phyloP scores from a whole-genome alignment of 1,140 invertebrate species.

The Drosophila sp. region DNA sequence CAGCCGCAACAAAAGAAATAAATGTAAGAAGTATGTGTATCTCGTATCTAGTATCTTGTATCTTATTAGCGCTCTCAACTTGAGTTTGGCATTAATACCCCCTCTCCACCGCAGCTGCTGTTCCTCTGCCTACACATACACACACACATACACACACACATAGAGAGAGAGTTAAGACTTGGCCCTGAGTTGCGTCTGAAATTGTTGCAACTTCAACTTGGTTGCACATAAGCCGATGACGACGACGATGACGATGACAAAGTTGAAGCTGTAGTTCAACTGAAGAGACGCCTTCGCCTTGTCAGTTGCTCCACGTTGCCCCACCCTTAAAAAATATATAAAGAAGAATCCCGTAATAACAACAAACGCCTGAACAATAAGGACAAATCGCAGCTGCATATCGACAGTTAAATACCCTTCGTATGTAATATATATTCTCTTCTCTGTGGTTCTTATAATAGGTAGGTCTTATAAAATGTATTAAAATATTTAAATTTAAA shows the following conservation, averaged over 20 bases:
- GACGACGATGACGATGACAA: background rate
- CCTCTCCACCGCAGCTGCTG: slow-evolving; percentile 17
- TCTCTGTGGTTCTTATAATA: no score
- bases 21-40: slow-evolving; percentile 19
- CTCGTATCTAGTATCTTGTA: slow-evolving; percentile 40
- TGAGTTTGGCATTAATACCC: slow-evolving; percentile 69
- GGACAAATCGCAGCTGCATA: background rate
- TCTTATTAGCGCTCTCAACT: slow-evolving; percentile 76
- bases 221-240: slow-evolving; percentile 68
- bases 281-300: slow-evolving; percentile 21
- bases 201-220: slow-evolving; percentile 64
- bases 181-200: slow-evolving; percentile 12
- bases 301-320: slow-evolving; percentile 28
- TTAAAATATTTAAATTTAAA: no score
- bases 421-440: background rate
- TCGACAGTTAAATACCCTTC: slow-evolving; percentile 9
- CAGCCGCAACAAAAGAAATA: slow-evolving; percentile 12
- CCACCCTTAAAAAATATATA: slow-evolving; percentile 40
- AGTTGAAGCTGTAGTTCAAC: slow-evolving; percentile 25
- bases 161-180: slow-evolving; percentile 1
- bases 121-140: slow-evolving; percentile 6
- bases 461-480: no score
- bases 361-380: slow-evolving; percentile 30
- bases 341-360: slow-evolving; percentile 14
- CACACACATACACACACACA: no score